phyloP scores from a whole-genome alignment of 2,797 vertebrate species.

The Zenarchopterus dispar region DNA sequence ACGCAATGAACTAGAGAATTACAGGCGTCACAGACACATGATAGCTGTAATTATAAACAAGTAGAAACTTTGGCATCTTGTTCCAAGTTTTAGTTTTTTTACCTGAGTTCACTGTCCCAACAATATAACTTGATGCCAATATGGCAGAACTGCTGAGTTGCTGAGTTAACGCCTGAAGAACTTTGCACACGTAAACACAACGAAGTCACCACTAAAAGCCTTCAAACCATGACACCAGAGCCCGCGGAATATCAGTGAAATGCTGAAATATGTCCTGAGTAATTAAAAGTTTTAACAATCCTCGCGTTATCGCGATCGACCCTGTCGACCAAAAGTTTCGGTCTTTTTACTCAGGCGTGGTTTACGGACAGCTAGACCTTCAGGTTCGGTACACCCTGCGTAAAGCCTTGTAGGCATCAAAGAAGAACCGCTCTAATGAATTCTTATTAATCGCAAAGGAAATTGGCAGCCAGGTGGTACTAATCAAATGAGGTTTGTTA shows the following conservation, averaged over 20 bases:
- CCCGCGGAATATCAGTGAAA: fast-evolving
- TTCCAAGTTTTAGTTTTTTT: conserved; percentile 50
- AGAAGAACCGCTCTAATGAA: no score
- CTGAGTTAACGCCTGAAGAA: conserved; percentile 47
- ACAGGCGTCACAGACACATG: not conserved
- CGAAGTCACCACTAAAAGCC: not conserved
- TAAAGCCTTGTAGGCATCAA: conserved; percentile 1
- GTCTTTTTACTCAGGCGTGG: conserved; percentile 61
- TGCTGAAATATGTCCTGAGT: fast-evolving
- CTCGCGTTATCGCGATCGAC: fast-evolving
- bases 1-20: not conserved
- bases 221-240: fast-evolving
- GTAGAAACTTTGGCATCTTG: conserved; percentile 12
- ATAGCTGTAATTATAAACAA: not conserved
- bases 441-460: no score
- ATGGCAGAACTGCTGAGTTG: conserved; percentile 43
- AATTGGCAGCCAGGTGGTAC: no score
- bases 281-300: not conserved
- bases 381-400: conserved; percentile 5
- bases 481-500: no score
- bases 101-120: conserved; percentile 3
- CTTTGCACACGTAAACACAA: conserved; percentile 57
- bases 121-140: conserved; percentile 59
- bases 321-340: conserved; percentile 11
- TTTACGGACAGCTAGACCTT: conserved; percentile 45